Evolutionary conservation across 2,113 vertebrate species (phyloP).

Genomic region (Anhinga anhinga): DNA sequence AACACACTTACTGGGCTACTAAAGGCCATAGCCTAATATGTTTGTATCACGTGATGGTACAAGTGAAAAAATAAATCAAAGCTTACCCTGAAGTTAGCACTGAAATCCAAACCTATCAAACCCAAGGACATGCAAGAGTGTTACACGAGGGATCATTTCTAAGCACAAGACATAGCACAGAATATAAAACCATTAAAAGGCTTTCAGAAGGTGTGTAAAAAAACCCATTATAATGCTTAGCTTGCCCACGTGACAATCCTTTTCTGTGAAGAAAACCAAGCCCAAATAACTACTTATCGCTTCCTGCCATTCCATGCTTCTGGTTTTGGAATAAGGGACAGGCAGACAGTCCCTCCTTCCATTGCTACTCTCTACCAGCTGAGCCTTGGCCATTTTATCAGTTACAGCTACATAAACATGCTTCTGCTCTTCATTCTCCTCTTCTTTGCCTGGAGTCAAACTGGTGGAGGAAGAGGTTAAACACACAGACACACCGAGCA

Average conservation of each 20-base stretch:
- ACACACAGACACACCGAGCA: not conserved
- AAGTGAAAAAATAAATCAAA: not conserved
- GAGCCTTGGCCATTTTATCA: not conserved
- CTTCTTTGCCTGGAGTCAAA: not conserved
- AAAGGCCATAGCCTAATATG: not conserved
- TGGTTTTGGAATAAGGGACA: not conserved
- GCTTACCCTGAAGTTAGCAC: not conserved
- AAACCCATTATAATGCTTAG: not conserved
- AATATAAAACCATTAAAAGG: not conserved
- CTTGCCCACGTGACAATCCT: not conserved
- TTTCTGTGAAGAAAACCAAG: not conserved
- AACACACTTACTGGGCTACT: not conserved
- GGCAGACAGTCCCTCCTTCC: not conserved
- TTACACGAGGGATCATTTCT: not conserved
- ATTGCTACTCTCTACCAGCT: not conserved
- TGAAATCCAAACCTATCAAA: not conserved
- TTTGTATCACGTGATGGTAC: not conserved
- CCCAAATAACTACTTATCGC: not conserved
- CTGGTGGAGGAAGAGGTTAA: not conserved
- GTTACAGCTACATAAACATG: not conserved
- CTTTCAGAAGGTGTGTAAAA: not conserved
- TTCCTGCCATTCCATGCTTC: not conserved
- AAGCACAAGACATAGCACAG: not conserved
- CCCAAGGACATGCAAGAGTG: not conserved
- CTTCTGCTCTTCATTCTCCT: not conserved